phyloP scores from a whole-genome alignment of 2,113 vertebrate species.

The Menidia beryllina region DNA sequence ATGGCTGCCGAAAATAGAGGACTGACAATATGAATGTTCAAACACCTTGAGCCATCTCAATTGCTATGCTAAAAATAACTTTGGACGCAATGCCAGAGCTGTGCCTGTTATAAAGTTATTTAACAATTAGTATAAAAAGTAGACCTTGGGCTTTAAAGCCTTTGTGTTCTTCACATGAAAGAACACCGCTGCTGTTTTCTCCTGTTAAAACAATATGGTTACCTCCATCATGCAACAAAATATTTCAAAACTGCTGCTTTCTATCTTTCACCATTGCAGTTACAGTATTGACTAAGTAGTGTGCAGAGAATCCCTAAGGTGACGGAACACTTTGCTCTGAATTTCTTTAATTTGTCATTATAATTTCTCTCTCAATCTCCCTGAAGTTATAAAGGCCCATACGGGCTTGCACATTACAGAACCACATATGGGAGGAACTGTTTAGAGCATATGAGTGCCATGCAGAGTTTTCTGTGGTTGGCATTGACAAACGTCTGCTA shows the following conservation, averaged over 20 bases:
- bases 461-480: conserved; percentile 60
- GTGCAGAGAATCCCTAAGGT: not conserved
- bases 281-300: not conserved
- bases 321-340: not conserved
- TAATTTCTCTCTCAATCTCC: conserved; percentile 3
- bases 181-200: too few species aligned
- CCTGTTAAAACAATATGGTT: not conserved
- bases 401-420: conserved; percentile 26
- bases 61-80: conserved; percentile 15
- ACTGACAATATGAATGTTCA: not conserved
- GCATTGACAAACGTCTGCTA: conserved; percentile 64
- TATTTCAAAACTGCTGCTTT: not conserved
- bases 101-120: conserved; percentile 1
- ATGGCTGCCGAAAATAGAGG: not conserved
- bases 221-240: not conserved
- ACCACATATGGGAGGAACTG: conserved; percentile 47
- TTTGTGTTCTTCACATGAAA: not conserved
- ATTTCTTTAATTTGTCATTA: not conserved
- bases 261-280: not conserved
- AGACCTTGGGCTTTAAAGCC: conserved; percentile 8
- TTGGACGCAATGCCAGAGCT: not conserved
- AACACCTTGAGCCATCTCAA: not conserved
- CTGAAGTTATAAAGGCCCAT: conserved; percentile 9
- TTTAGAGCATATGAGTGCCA: conserved; percentile 53
- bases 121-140: conserved; percentile 9